Conservation (phyloP, 2,113 vertebrate genomes). For the Peromyscus polionotus region DNA sequence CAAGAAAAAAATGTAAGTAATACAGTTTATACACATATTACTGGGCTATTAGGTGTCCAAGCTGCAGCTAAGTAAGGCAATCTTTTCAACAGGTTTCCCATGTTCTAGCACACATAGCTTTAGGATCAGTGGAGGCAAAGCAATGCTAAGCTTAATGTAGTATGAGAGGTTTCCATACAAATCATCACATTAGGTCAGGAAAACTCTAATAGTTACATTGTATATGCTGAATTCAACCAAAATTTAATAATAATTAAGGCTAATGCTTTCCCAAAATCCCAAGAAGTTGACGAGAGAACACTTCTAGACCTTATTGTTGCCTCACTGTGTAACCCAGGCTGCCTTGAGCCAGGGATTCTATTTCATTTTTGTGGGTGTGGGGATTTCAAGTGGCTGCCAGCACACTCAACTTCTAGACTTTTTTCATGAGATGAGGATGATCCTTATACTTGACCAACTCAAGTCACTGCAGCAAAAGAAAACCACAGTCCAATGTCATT, state of each 20-base stretch:
- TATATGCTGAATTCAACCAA: not conserved
- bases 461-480: not conserved
- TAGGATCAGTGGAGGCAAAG: not conserved
- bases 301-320: not conserved
- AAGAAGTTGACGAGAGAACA: not conserved
- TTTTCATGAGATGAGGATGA: too few species aligned
- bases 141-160: not conserved
- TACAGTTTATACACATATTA: not conserved
- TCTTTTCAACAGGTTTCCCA: not conserved
- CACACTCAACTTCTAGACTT: not conserved
- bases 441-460: not conserved
- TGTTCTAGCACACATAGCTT: not conserved
- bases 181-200: not conserved
- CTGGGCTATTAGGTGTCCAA: too few species aligned
- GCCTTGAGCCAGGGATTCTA: not conserved
- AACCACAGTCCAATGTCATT: not conserved
- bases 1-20: not conserved
- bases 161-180: not conserved
- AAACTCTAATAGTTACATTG: not conserved
- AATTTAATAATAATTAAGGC: not conserved
- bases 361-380: not conserved
- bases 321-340: not conserved
- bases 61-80: not conserved
- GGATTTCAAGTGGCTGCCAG: not conserved
- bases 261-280: not conserved